Base-by-base conservation (phyloP, 2,888 invertebrate genomes). In the Blastobasis adustella region DNA sequence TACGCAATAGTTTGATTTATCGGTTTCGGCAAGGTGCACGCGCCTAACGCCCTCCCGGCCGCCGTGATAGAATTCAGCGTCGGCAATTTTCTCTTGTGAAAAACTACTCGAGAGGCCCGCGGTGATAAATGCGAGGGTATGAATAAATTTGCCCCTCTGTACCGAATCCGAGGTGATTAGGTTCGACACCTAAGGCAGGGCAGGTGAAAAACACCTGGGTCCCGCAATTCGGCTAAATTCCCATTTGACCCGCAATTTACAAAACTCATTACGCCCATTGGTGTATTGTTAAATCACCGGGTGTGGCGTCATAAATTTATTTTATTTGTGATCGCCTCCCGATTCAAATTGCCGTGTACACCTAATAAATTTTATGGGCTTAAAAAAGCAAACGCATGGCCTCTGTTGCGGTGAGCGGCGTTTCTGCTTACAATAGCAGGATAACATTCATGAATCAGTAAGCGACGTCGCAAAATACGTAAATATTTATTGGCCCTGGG, bases 1-100 rank as follows among this genome's bases (percentile, higher is more conserved):
- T 85, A 83, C 82, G 82, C 77, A 83, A 84, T 84, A 81, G 79
- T 83, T 79, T 87, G 87, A 87, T 87, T 87, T 87, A 87, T 86
- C 72, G 80, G 76, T 76, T 76, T 76, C 71, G 81, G 80, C 79
- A 86, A 87, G 87, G 86, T 87, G 87, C 81, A 79, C 73, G 64
- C 72, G 75, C 82, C 79, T 80, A 80, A 81, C 79, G 77, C 67
- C 23, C 62, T 78, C 65, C 65, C 63, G 61, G 65, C 64, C 63
- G 65, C 62, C 80, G 76, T 84, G 82, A 80, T 82, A 82, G 79
- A 82, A 84, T 85, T 82, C 74, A 59, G 75, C 67, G 67, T 71
- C 73, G 71, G 74, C 81, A 82, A 83, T 83, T 82, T 81, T 76
- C 82, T 72, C 76, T 73, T 76, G 77, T 73, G 83, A 80, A 82